These are phyloP conservation scores for Drosophila santomea DNA, from an alignment of 1,140 invertebrate species.

Conservation along the genomic window DNA sequence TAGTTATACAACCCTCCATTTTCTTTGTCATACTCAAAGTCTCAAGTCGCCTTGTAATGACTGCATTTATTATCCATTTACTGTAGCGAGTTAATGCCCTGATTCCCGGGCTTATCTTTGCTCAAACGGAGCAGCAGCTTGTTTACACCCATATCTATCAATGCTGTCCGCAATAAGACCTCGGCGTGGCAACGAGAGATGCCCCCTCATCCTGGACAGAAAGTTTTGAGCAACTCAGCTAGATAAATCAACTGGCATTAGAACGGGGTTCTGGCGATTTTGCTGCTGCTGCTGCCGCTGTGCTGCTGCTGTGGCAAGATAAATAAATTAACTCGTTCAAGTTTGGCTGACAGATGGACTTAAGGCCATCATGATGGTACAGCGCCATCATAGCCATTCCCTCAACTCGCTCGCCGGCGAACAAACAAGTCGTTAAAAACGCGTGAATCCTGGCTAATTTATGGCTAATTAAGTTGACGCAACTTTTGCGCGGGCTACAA, in stretches of 20 bases:
- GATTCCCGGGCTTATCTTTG: slow-evolving; percentile 21
- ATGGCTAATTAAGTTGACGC: slow-evolving; percentile 67
- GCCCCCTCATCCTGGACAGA: background rate
- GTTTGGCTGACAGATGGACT: slow-evolving; percentile 52
- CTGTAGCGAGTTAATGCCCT: slow-evolving; percentile 12
- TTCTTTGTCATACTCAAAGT: background rate
- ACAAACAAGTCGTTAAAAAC: slow-evolving; percentile 68
- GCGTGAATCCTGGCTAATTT: slow-evolving; percentile 63
- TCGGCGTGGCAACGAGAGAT: slow-evolving; percentile 17
- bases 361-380: slow-evolving; percentile 40
- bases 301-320: slow-evolving; percentile 28
- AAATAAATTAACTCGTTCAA: slow-evolving; percentile 68
- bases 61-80: slow-evolving; percentile 34
- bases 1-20: too few species aligned
- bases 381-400: slow-evolving; percentile 4
- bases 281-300: slow-evolving; percentile 5
- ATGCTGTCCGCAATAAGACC: slow-evolving; percentile 24
- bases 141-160: slow-evolving; percentile 56
- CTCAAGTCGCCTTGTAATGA: slow-evolving; percentile 8
- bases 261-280: slow-evolving; percentile 10
- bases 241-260: slow-evolving; percentile 61
- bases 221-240: slow-evolving; percentile 47
- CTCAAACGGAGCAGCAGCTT: slow-evolving; percentile 18
- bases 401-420: background rate
- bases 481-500: slow-evolving; percentile 38